Conservation (phyloP, 92 coral and sea anemone genomes). For the Porites rus region DNA sequence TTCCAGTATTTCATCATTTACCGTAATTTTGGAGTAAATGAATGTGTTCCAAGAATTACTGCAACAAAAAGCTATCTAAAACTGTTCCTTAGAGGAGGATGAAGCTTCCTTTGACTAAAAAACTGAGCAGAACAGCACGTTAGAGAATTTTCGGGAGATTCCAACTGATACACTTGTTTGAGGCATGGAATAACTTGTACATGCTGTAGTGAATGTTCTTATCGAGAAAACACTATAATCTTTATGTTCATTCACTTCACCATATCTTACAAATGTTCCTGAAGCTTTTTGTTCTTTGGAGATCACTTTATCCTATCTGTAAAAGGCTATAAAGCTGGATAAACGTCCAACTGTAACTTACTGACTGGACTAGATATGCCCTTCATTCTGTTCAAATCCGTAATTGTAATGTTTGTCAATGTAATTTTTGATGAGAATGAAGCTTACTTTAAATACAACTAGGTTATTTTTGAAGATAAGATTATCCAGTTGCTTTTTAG, state of each 20-base stretch:
- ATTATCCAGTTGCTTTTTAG: neutral
- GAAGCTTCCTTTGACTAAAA: neutral
- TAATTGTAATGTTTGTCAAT: constrained; percentile 1
- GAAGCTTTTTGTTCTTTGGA: neutral
- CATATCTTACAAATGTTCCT: neutral
- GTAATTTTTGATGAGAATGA: neutral
- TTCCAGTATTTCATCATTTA: constrained; percentile 26
- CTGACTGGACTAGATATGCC: constrained; percentile 10
- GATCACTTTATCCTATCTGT: neutral
- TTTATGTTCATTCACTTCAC: neutral
- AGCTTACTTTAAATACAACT: neutral
- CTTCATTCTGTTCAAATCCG: constrained; percentile 1
- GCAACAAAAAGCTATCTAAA: neutral
- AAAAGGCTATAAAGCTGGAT: neutral
- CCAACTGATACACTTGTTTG: constrained; percentile 66
- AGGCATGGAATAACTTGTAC: constrained; percentile 69
- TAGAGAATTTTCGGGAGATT: constrained; percentile 9
- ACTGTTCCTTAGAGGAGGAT: neutral
- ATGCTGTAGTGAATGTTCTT: constrained; percentile 36
- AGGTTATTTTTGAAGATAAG: neutral
- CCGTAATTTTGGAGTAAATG: neutral
- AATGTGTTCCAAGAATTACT: neutral
- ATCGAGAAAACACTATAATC: neutral
- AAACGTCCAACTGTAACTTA: constrained; percentile 7
- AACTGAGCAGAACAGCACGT: neutral